A percentile compares a stretch with the other conserved stretches of the same genome.
These are phyloP conservation scores for Pyrrhosoma nymphula DNA, from an alignment of 2,888 invertebrate species.

Conservation along the genomic window DNA sequence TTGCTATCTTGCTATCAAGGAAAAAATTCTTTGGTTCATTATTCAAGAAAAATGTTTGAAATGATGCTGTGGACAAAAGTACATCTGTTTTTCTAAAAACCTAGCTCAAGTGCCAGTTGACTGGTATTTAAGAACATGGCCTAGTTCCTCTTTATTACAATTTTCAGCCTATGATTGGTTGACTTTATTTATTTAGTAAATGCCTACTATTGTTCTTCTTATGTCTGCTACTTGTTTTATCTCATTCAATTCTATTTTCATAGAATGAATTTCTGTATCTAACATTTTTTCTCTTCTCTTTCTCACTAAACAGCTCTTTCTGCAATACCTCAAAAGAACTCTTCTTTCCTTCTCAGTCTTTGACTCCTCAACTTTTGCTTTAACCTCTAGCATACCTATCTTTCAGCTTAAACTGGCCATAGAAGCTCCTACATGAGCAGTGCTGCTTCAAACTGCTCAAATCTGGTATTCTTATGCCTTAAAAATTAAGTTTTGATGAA, in stretches of 20 bases:
- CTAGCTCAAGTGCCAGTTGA: too few relatives aligned
- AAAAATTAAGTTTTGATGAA: not conserved
- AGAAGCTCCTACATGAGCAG: constrained; percentile 10
- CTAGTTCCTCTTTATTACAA: not conserved
- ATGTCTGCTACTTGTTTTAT: not conserved
- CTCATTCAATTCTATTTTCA: not conserved
- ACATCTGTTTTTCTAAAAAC: too few relatives aligned
- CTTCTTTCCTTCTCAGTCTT: not conserved
- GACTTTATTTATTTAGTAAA: not conserved
- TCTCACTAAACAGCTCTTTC: constrained; percentile 21
- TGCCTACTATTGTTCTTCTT: constrained; percentile 29
- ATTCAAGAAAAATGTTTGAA: not conserved
- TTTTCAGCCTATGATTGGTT: constrained; percentile 3
- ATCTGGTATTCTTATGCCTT: not conserved
- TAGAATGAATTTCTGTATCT: not conserved
- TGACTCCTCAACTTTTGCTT: not conserved
- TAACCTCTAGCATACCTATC: constrained; percentile 16
- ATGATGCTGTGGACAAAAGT: too few relatives aligned
- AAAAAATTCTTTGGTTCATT: not conserved
- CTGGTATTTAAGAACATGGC: not conserved
- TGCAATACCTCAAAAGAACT: constrained; percentile 22
- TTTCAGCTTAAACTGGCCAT: constrained; percentile 25
- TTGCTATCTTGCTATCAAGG: too few relatives aligned
- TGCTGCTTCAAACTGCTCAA: constrained; percentile 8
- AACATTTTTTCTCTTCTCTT: constrained; percentile 13